These are phyloP conservation scores for Coecobrya sp. DNA, from an alignment of 2,888 invertebrate species.

Conservation along the genomic window DNA sequence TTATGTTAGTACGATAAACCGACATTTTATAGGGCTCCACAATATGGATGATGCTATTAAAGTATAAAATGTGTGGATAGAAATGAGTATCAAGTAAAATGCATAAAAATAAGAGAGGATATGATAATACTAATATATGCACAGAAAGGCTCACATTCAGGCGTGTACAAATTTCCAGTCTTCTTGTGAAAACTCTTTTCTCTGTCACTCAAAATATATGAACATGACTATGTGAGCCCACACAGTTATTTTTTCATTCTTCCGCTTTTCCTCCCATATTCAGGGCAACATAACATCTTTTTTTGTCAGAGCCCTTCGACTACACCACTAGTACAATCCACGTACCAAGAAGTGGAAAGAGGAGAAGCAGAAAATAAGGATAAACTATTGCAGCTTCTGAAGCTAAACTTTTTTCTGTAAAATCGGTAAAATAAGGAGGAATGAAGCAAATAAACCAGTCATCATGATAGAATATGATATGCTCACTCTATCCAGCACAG, in stretches of 20 bases:
- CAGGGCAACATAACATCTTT: slow-evolving; percentile 20
- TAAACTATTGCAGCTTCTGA: slow-evolving; percentile 23
- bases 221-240: slow-evolving; percentile 62
- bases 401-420: slow-evolving; percentile 49
- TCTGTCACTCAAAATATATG: slow-evolving; percentile 70
- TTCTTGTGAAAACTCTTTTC: slow-evolving; percentile 1
- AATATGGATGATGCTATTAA: slow-evolving; percentile 52
- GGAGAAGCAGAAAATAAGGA: slow-evolving; percentile 10
- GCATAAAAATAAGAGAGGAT: slow-evolving; percentile 41
- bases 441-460: slow-evolving; percentile 73
- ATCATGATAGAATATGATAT: slow-evolving; percentile 72
- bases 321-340: background rate
- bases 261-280: slow-evolving; percentile 44
- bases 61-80: slow-evolving; percentile 59
- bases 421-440: slow-evolving; percentile 73
- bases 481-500: slow-evolving; percentile 8
- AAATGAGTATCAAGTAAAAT: slow-evolving; percentile 55
- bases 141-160: background rate
- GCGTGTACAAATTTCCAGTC: background rate
- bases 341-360: background rate
- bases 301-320: background rate
- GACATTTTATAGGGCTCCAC: slow-evolving; percentile 36
- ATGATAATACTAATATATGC: slow-evolving; percentile 52
- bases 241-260: slow-evolving; percentile 58
- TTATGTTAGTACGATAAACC: slow-evolving; percentile 10